Evolutionary conservation across 2,888 invertebrate species (phyloP).

Genomic region (Mythimna vitellina): DNA sequence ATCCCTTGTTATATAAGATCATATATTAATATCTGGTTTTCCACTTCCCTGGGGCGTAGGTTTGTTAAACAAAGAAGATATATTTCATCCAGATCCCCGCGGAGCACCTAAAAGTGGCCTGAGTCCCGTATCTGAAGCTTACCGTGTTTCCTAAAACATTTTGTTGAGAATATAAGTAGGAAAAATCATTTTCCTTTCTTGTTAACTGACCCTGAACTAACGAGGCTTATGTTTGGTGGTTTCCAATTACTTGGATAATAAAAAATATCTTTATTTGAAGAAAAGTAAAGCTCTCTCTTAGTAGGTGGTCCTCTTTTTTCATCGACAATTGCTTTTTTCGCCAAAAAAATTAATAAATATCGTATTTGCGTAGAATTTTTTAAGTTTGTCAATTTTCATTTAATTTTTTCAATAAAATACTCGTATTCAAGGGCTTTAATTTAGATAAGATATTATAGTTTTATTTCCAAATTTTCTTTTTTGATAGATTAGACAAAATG

Average conservation of each 20-base stretch:
- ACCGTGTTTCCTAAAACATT: slow-evolving; percentile 44
- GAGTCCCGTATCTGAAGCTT: slow-evolving; percentile 24
- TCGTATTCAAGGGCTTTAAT: too few relatives aligned
- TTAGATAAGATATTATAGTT: too few relatives aligned
- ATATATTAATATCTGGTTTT: slow-evolving; percentile 26
- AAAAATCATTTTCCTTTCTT: slow-evolving; percentile 26
- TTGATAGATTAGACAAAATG: too few relatives aligned
- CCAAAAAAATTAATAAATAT: too few relatives aligned
- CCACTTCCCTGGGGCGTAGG: slow-evolving; percentile 27
- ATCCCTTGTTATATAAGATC: slow-evolving; percentile 23
- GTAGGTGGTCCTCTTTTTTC: background rate
- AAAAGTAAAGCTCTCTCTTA: background rate
- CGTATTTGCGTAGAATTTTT: too few relatives aligned
- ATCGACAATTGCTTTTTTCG: too few relatives aligned
- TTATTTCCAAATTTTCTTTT: too few relatives aligned
- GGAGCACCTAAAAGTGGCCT: slow-evolving; percentile 39
- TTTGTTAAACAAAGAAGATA: slow-evolving; percentile 37
- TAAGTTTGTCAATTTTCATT: too few relatives aligned
- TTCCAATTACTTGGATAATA: slow-evolving; percentile 10
- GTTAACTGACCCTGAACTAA: slow-evolving; percentile 23
- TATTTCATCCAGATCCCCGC: slow-evolving; percentile 38
- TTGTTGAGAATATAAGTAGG: slow-evolving; percentile 13
- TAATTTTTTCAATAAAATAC: too few relatives aligned
- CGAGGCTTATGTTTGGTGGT: slow-evolving; percentile 3
- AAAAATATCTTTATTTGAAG: slow-evolving; percentile 1